phyloP scores from a whole-genome alignment of 2,797 vertebrate genomes.

The Chrysocyon brachyurus region DNA sequence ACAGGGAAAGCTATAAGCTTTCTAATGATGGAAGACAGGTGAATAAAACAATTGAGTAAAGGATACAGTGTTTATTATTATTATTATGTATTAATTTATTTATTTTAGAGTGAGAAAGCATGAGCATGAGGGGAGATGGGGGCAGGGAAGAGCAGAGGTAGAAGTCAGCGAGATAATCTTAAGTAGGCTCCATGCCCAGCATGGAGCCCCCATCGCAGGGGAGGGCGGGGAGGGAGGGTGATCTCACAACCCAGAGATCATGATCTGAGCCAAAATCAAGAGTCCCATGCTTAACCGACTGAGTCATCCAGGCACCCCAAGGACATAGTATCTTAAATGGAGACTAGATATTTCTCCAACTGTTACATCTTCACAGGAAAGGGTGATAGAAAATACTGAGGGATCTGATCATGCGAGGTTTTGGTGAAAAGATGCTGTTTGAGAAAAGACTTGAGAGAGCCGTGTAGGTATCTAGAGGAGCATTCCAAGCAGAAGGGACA shows the following conservation, averaged over 20 bases:
- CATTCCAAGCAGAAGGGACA: neutral
- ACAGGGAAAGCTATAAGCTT: neutral
- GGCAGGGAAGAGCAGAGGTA: neutral
- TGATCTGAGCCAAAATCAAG: neutral
- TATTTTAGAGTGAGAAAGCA: neutral
- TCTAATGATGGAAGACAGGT: neutral
- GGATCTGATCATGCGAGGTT: neutral
- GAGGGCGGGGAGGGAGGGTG: fast-evolving
- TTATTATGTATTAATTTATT: neutral
- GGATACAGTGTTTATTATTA: neutral
- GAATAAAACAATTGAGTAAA: constrained; percentile 9
- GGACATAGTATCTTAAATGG: neutral
- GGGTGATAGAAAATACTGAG: neutral
- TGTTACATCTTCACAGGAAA: neutral
- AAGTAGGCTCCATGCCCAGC: neutral
- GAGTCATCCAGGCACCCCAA: neutral
- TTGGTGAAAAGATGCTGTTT: neutral
- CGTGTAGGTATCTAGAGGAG: neutral
- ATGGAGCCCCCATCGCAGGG: neutral
- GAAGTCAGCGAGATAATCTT: neutral
- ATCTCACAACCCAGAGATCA: neutral
- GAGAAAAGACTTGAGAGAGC: neutral
- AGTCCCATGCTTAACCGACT: neutral
- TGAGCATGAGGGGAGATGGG: fast-evolving
- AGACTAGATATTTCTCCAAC: neutral